Evolutionary conservation across 2,797 vertebrate genomes (phyloP).

Genomic region (Oophaga sylvatica): DNA sequence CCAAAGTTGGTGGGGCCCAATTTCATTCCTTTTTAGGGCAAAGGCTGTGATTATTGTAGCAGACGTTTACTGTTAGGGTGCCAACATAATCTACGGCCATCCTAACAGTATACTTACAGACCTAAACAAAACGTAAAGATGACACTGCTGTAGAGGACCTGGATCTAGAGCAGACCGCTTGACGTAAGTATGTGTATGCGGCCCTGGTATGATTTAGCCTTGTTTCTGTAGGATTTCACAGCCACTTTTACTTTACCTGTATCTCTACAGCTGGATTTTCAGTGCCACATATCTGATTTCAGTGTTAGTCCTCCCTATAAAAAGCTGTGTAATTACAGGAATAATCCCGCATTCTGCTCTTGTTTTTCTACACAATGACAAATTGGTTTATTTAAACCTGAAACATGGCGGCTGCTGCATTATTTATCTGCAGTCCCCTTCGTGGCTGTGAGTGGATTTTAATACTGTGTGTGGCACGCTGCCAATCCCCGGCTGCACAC

Average conservation of each 20-base stretch:
- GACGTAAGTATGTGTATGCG: neutral
- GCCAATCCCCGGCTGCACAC: conserved; percentile 51
- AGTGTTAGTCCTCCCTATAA: neutral
- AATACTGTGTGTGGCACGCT: conserved; percentile 30
- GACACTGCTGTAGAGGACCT: neutral
- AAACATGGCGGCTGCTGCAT: conserved; percentile 58
- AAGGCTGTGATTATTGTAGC: neutral
- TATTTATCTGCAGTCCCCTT: conserved; percentile 60
- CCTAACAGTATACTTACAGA: neutral
- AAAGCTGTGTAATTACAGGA: conserved; percentile 14
- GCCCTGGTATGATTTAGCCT: too few species aligned
- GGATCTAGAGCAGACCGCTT: neutral
- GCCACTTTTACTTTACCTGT: neutral
- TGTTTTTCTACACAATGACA: conserved; percentile 3
- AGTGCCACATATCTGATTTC: neutral
- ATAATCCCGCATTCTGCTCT: conserved; percentile 2
- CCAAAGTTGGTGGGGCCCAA: neutral
- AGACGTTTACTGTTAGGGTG: neutral
- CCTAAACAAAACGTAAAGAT: neutral
- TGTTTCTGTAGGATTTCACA: neutral
- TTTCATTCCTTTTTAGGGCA: neutral
- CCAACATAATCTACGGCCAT: neutral
- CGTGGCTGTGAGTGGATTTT: conserved; percentile 4
- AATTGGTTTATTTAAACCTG: conserved; percentile 40
- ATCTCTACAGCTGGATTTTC: neutral